Base-by-base conservation (phyloP, 2,797 vertebrate genomes). In the Okamejei kenojei region DNA sequence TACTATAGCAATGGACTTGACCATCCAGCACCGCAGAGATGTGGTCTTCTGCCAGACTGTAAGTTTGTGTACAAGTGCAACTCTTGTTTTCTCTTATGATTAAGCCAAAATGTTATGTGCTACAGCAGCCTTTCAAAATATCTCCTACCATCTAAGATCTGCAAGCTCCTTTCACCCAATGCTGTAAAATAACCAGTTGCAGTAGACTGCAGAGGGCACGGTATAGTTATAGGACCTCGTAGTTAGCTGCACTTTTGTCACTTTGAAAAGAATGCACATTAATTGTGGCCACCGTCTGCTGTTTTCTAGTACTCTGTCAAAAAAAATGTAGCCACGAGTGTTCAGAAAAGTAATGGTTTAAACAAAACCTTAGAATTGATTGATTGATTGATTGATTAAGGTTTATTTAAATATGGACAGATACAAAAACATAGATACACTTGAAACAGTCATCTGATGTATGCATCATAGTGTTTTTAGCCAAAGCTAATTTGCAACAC, bases 1-100 rank as follows among this genome's bases (percentile, higher is more conserved):
- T 0, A 99, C 98, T 93, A 99, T 99, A 82, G 98, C 97, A 95
- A 96, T 97, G 94, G 98, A 97, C 95, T 96, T 99, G 94, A 97
- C 97, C 38, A 96, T 99, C 95, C 99, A 99, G 95, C 98, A 99
- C 94, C 98, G 99, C 95, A 97, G 98, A 0, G 99, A 99, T 7
- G 98, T 99, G 76, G 99, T 99, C 95, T 99, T 99, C 97, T 99
- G 98, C 95, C 99, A 99, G 94, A 99, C 99, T 13, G 98, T 99
- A 95, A 95, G 98, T 96, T 88, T 88, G 84, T 21, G n/a, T 88
- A 7, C 84, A 68, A 29, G 35, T 35, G 61, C 84, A 65, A 29
- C 29, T 88, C 6, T 86, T 84, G 35, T 81, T 61, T 0, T 88
- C n/a, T 88, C 65, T 68, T 88, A 32, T 3, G n/a, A 35, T 78